phyloP scores from a whole-genome alignment of 2,797 vertebrate genomes.

The Girardinus metallicus region DNA sequence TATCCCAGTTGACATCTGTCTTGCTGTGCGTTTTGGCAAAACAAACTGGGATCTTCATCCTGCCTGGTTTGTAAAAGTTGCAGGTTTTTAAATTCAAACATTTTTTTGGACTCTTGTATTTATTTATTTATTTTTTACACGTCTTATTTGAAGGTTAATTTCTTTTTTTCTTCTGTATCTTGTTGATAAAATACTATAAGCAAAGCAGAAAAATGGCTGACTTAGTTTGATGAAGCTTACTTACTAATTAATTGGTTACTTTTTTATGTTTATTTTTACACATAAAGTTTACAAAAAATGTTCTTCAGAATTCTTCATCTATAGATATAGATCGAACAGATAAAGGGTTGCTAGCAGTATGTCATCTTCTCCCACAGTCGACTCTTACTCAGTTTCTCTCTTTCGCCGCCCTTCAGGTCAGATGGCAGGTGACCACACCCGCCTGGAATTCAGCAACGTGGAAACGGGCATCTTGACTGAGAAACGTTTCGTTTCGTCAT shows the following conservation, averaged over 20 bases:
- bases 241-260: too few species aligned
- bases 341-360: neutral
- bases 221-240: neutral
- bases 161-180: neutral
- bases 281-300: neutral
- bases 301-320: neutral
- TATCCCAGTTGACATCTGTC: neutral
- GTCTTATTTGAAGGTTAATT: neutral
- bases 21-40: neutral
- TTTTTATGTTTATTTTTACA: neutral
- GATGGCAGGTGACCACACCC: conserved; percentile 96
- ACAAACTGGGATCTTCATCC: neutral
- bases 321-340: neutral
- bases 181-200: neutral
- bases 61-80: neutral
- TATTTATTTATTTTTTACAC: neutral
- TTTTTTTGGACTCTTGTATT: neutral
- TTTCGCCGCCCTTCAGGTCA: conserved; percentile 79
- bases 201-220: neutral
- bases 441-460: conserved; percentile 96
- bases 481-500: conserved; percentile 90
- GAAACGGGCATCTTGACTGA: conserved; percentile 97
- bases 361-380: conserved; percentile 18
- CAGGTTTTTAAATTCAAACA: neutral
- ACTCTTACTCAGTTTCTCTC: conserved; percentile 23